These are phyloP conservation scores for Peribatodes rhomboidaria DNA, from an alignment of 2,888 invertebrate species.

Conservation along the genomic window DNA sequence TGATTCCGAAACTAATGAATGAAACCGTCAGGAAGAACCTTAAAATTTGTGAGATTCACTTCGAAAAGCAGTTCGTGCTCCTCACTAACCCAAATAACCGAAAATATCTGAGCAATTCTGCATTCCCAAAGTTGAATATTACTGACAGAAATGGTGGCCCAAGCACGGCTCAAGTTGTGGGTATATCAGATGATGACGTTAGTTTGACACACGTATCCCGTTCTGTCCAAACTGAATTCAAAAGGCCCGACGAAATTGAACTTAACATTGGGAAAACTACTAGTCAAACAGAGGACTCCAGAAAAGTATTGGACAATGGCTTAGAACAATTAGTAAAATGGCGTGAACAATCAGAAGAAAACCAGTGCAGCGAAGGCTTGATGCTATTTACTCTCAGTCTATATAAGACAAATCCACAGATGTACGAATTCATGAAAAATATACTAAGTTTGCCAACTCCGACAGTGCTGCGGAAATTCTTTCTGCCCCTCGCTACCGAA, in stretches of 20 bases:
- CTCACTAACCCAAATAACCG: background rate
- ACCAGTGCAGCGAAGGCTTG: background rate
- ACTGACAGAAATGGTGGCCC: background rate
- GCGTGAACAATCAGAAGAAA: background rate
- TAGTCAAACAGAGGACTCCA: too few relatives aligned
- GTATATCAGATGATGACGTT: background rate
- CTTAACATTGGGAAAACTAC: too few relatives aligned
- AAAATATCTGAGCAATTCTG: background rate
- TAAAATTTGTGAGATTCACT: conserved; percentile 8
- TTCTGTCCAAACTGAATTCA: background rate
- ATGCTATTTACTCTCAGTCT: background rate
- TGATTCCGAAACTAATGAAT: background rate
- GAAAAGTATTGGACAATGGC: background rate
- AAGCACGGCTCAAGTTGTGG: background rate
- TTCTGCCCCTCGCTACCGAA: background rate
- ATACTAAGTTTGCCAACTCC: background rate
- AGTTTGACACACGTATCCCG: background rate
- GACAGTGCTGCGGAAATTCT: background rate
- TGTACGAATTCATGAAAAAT: background rate
- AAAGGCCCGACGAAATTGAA: background rate
- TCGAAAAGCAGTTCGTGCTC: background rate
- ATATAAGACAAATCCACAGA: background rate
- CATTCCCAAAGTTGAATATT: conserved; percentile 3
- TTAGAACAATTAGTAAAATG: conserved; percentile 1
- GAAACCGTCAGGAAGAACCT: background rate